Evolutionary conservation across 2,888 invertebrate genomes (phyloP), one percentile per base, ranked within the genome.

Genomic region (Hedychridium roseum): DNA sequence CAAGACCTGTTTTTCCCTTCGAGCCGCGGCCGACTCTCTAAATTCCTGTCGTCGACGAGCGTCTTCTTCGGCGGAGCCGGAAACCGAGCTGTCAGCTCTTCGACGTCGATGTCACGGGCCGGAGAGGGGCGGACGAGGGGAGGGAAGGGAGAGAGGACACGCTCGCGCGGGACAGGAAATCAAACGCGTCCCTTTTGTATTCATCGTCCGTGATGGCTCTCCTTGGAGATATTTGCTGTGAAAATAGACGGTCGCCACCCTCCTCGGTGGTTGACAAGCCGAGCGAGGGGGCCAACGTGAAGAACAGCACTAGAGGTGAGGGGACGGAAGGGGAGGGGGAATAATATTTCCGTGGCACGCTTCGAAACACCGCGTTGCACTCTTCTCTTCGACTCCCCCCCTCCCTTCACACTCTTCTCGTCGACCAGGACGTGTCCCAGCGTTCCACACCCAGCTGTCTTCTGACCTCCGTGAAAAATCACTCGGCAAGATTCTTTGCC

Each of bases 161-260:
- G 40, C 3, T 35, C 35, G 18, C n/a, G 30, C 16, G 18, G 12
- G 34, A 17, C 21, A 12, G 46, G 40, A 55, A 66, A 59, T 66
- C 60, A 55, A 55, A 62, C 50, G 46, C 32, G 50, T 28, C 49
- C 41, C 50, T 54, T 55, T 54, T 54, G 51, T 45, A 50, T 49
- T 52, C 54, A 48, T 37, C 46, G 44, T 50, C 17, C 60, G 53
- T 30, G 57, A 21, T 52, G 60, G 52, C 50, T 60, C 57, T 64
- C 54, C 58, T 52, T 56, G 49, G 56, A 48, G 50, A 54, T 64
- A 59, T 64, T 64, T 65, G 50, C 65, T 64, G 49, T 58, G 64
- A 64, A 64, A 64, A 64, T 62, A 64, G 41, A 48, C 45, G 50
- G n/a, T 43, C 43, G 30, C 27, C 50, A 21, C 43, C 46, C 30